Evolutionary conservation across 2,888 invertebrate species (phyloP), one percentile per base, ranked within the genome.

Genomic region (Eucriotettix oculatus): DNA sequence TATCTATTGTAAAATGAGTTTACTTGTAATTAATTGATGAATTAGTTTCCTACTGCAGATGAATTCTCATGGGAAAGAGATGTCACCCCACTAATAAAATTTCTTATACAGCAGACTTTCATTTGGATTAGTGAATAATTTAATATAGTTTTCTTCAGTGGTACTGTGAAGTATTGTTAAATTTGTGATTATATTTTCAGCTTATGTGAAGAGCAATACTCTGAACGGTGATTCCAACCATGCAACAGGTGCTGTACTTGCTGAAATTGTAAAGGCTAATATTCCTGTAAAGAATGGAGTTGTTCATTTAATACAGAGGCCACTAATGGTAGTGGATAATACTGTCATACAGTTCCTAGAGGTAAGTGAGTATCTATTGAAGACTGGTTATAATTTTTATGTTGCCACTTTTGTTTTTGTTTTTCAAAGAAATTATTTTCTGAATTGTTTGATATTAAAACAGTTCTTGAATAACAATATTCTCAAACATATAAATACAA

Each of bases 251-350:
- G 89, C 90, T 5, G 93, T 94, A 1, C 74, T 92, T 64, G 89
- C 92, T 1, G 89, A 91, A 73, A 89, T 95, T 64, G 85, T 92
- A 10, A 83, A 86, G 70, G 87, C 87, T 43, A 94, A 95, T 73
- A 93, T 95, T 66, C 93, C 94, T 0, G 90, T 94, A 42, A 85
- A 84, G 69, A 95, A 94, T 69, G 94, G 95, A 43, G 93, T 95
- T 0, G 85, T 95, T 9, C 95, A 96, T 75, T 82, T 96, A 64
- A 94, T 95, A 66, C 88, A 91, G 68, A 82, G 90, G 65, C 94
- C 94, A 0, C 78, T 95, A 16, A 91, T 94, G 87, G 86, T 94
- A 61, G 89, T 92, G 58, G 92, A 93, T 69, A 87, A 87, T n/a
- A 86, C 87, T 7, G 86, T 93, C 64, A 84, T 83, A 66, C 85